A percentile compares a stretch with the other conserved stretches of the same genome.
These are phyloP conservation scores for Strix uralensis DNA, from an alignment of 2,113 vertebrate genomes.

Conservation along the genomic window DNA sequence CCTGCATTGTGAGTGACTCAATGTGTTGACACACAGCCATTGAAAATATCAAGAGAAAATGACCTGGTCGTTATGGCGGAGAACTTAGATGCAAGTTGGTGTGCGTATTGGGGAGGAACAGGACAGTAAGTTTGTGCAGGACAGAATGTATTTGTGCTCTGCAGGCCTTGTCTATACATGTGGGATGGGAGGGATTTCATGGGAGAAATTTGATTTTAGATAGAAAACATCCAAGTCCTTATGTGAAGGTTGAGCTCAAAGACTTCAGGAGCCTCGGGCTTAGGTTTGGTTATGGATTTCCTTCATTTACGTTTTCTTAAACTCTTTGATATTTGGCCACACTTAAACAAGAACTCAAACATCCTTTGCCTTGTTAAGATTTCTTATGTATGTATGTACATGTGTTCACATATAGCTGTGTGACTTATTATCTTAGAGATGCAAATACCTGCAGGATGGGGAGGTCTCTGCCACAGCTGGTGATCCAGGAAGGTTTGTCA, in stretches of 20 bases:
- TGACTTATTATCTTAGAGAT: not conserved
- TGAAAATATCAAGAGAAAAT: not conserved
- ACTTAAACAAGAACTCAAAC: slow-evolving; percentile 32
- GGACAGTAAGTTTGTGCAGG: not conserved
- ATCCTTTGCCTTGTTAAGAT: slow-evolving; percentile 20
- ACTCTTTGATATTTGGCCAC: slow-evolving; percentile 59
- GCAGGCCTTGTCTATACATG: slow-evolving; percentile 14
- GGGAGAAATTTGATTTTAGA: slow-evolving; percentile 55
- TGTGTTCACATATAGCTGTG: not conserved
- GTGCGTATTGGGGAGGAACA: not conserved
- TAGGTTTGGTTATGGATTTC: slow-evolving; percentile 46
- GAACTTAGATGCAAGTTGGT: not conserved
- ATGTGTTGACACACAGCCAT: not conserved
- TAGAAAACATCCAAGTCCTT: slow-evolving; percentile 31
- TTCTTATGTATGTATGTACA: not conserved
- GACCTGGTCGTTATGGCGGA: not conserved
- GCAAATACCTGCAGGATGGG: not conserved
- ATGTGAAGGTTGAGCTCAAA: slow-evolving; percentile 36
- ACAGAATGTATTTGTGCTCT: not conserved
- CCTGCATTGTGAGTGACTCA: not conserved
- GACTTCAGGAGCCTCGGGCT: slow-evolving; percentile 34
- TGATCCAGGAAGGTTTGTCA: not conserved
- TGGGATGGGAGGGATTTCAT: slow-evolving; percentile 7
- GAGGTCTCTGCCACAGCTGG: not conserved
- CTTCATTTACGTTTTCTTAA: slow-evolving; percentile 30